Evolutionary conservation across 2,797 vertebrate species (phyloP), one percentile per base, ranked within the genome.

Genomic region (Lagorchestes hirsutus): DNA sequence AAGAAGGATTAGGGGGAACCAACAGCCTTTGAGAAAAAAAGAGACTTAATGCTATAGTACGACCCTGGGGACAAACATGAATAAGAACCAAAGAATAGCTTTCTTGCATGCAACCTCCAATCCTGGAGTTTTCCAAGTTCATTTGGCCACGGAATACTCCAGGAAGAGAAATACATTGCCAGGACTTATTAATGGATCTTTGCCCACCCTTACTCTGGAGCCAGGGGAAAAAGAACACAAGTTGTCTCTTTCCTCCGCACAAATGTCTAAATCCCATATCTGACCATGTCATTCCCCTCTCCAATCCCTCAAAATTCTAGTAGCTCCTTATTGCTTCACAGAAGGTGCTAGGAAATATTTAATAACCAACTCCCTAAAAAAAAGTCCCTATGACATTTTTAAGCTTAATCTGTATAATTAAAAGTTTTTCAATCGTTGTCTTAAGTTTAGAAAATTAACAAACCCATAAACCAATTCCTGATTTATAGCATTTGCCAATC

Each of bases 1-100:
- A 94, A 95, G 95, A 97, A 56, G n/a, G 24, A 62, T 96, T 94
- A 24, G n/a, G 55, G 13, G 56, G 24, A 2, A 91, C 93, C 87
- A 31, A 31, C 54, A 74, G 91, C n/a, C 55, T 82, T 46, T 58
- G n/a, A 22, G 22, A 91, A 95, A 59, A 4, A 27, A 55, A 91
- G 40, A 34, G 22, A 4, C 55, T 40, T 55, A 91, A 28, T 54
- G 54, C 67, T 94, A 67, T 9, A 27, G 29, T 50, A 50, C 9
- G 34, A 10, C 31, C 16, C 54, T 40, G 12, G 31, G 62, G 50
- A 67, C 12, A 90, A 50, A 5, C 50, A 59, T 4, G 0, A 55
- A 24, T 46, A 87, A 29, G 55, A 34, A 74, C 59, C 59, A 87
- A 46, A 96, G 91, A 31, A 10, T 95, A 34, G 24, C 3, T 82